These are phyloP conservation scores for Drosophila nigritarsus DNA, from an alignment of 2,888 invertebrate genomes.

Conservation along the genomic window DNA sequence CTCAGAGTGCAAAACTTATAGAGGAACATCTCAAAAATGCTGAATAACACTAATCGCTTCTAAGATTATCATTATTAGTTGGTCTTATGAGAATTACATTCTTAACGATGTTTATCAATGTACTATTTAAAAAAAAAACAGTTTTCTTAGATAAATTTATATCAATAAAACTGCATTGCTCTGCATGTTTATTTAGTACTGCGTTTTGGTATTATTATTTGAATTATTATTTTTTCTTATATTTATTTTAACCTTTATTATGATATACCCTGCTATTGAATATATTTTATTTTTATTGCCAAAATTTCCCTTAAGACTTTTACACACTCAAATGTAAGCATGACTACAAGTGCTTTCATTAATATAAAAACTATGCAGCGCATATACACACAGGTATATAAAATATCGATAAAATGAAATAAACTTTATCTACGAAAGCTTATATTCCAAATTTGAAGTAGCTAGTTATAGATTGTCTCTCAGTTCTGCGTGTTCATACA, in stretches of 20 bases:
- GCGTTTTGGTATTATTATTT: background rate
- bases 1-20: slow-evolving; percentile 79
- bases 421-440: too few species aligned
- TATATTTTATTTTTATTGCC: too few species aligned
- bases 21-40: slow-evolving; percentile 62
- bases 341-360: background rate
- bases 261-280: too few species aligned
- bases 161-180: background rate
- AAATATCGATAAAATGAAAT: too few species aligned
- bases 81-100: background rate
- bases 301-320: background rate
- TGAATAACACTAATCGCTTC: background rate
- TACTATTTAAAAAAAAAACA: background rate
- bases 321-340: background rate
- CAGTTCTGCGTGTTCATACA: too few species aligned
- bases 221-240: too few species aligned
- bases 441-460: too few species aligned
- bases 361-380: too few species aligned
- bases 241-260: too few species aligned
- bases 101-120: background rate
- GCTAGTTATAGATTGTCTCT: too few species aligned
- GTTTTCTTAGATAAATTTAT: background rate
- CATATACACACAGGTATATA: too few species aligned
- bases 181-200: background rate
- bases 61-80: background rate